Evolutionary conservation across 2,797 vertebrate genomes (phyloP).

Genomic region (Anguilla obscura): DNA sequence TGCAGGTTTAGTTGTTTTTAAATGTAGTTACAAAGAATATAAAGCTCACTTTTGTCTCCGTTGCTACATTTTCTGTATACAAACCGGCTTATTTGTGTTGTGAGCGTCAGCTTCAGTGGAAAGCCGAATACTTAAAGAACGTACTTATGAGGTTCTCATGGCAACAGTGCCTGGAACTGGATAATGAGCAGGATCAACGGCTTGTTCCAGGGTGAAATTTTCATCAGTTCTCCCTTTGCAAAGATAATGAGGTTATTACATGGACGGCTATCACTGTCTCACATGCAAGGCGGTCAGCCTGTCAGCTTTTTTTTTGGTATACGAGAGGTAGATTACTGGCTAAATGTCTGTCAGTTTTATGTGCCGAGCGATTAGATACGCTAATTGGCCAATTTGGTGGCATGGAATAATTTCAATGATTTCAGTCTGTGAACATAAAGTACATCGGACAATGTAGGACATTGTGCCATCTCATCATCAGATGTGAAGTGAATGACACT

Average conservation of each 20-base stretch:
- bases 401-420: background rate
- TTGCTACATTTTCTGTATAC: conserved; percentile 7
- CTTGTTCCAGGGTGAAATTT: conserved; percentile 33
- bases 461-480: background rate
- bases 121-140: conserved; percentile 28
- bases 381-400: conserved; percentile 20
- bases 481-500: background rate
- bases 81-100: conserved; percentile 13
- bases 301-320: background rate
- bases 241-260: conserved; percentile 36
- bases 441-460: background rate
- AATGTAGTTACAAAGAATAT: background rate
- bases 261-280: conserved; percentile 15
- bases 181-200: conserved; percentile 51
- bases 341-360: conserved; percentile 4
- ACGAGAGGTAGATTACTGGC: background rate
- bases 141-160: conserved; percentile 58
- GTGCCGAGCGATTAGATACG: conserved; percentile 23
- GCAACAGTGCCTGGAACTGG: conserved; percentile 51
- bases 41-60: background rate
- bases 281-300: background rate
- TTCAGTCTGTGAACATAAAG: background rate
- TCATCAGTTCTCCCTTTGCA: conserved; percentile 32
- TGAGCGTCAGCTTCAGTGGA: conserved; percentile 14
- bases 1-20: background rate